Conservation (phyloP, 2,888 invertebrate species). For the Sarcophaga rosellei region DNA sequence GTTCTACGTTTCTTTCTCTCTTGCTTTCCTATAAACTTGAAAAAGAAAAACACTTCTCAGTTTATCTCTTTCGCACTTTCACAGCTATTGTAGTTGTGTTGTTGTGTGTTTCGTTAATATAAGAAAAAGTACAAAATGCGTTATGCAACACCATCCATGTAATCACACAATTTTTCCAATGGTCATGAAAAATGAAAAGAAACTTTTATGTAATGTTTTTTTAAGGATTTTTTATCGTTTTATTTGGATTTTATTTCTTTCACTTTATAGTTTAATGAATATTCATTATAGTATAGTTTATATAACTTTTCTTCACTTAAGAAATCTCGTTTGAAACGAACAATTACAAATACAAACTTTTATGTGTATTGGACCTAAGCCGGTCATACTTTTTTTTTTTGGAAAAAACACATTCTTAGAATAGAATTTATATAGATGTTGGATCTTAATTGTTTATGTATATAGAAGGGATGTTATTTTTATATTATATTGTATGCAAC, state of each 20-base stretch:
- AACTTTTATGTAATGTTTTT: constrained; percentile 34
- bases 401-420: constrained; percentile 54
- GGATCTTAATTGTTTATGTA: constrained; percentile 32
- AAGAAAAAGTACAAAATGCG: constrained; percentile 36
- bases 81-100: not conserved
- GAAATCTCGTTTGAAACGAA: constrained; percentile 60
- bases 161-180: constrained; percentile 25
- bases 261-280: constrained; percentile 37
- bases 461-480: constrained; percentile 27
- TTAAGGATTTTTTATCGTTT: constrained; percentile 42
- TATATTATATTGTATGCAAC: constrained; percentile 12
- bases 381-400: constrained; percentile 29
- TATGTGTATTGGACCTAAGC: constrained; percentile 12
- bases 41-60: not conserved
- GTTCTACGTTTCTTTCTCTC: too few species aligned
- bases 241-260: constrained; percentile 46
- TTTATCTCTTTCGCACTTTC: constrained; percentile 18
- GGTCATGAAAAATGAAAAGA: constrained; percentile 13
- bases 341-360: constrained; percentile 57
- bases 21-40: not conserved
- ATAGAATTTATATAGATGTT: constrained; percentile 52
- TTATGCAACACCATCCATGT: constrained; percentile 47
- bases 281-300: constrained; percentile 25
- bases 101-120: not conserved
- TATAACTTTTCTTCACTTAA: constrained; percentile 52